Base-by-base conservation (phyloP, 37 sponge, comb jelly and placozoan genomes). In the Agelas oroides region DNA sequence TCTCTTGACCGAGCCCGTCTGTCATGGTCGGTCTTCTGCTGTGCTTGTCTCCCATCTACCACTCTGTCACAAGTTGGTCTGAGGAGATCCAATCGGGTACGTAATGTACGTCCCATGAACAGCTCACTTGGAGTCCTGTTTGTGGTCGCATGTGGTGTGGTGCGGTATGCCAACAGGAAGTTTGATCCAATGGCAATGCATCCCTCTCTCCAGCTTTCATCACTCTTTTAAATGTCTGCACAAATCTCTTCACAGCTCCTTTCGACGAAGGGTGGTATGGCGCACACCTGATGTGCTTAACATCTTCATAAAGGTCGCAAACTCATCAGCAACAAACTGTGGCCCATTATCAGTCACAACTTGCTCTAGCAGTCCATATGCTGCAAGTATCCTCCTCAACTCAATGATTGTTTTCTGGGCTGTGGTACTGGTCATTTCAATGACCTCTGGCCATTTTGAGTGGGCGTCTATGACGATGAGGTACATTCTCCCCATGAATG, bases 371-470 rank as follows among this genome's bases (percentile, higher is more conserved):
- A 84, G 46, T 12, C 87, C 87, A 76, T 77, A 70, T 12, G 79
- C 70, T 0, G 87, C 70, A 86, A 86, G 77, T 0, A 86, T 20
- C 23, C 11, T 0, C 46, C 70, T 65, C 25, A 86, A 39, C 1
- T 55, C 57, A 12, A 31, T 37, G 23, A 86, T 78, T 20, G 78
- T 77, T 5, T 20, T 34, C 18, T 38, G 27, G 21, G 79, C 54
- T 28, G 75, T 75, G 8, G 84, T 63, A 0, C 73, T 55, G n/a
- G 13, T 25, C 33, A 77, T 59, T n/a, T 52, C 19, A 35, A 34
- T 2, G 5, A 78, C 63, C 14, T 78, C 79, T 6, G 79, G n/a
- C 87, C 87, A 86, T 36, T 86, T 86, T 1, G 78, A 77, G 59
- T 65, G 62, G 1, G 87, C 57, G 60, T 86, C 87, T 2, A 86